A percentile compares a stretch with the other conserved stretches of the same genome.
Conservation (phyloP, 2,113 vertebrate genomes). For the Centrocercus urophasianus region DNA sequence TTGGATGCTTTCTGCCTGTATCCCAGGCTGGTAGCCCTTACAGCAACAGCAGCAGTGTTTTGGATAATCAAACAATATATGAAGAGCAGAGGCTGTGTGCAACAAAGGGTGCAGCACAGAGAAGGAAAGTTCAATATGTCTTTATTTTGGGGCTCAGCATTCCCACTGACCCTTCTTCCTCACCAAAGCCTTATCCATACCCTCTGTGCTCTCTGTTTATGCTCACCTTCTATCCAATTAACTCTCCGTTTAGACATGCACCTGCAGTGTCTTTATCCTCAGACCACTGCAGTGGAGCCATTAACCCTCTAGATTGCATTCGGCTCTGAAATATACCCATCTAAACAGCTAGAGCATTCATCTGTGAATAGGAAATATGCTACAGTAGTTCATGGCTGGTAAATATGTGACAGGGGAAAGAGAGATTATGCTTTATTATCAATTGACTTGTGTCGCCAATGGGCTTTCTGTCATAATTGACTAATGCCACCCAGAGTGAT, state of each 20-base stretch:
- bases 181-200: conserved; percentile 60
- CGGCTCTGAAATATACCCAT: conserved; percentile 67
- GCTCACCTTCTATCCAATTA: conserved; percentile 77
- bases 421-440: conserved; percentile 73
- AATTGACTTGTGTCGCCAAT: conserved; percentile 63
- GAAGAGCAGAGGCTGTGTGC: conserved; percentile 2
- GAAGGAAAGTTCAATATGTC: conserved; percentile 12
- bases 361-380: conserved; percentile 69
- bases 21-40: background rate
- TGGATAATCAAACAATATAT: background rate
- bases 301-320: conserved; percentile 72
- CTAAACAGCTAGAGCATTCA: conserved; percentile 62
- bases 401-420: conserved; percentile 56
- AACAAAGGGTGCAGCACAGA: conserved; percentile 8
- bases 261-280: conserved; percentile 70
- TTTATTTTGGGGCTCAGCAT: conserved; percentile 54
- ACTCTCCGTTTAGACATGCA: conserved; percentile 64
- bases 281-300: conserved; percentile 56
- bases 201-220: conserved; percentile 65
- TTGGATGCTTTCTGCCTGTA: background rate
- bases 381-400: conserved; percentile 59
- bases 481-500: conserved; percentile 70
- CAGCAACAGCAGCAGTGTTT: conserved; percentile 9
- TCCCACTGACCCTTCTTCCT: conserved; percentile 27
- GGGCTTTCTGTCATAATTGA: conserved; percentile 74